Percentiles rank a stretch among this genome's conserved stretches.
These are phyloP conservation scores for Macropis europaea DNA, from an alignment of 2,888 invertebrate genomes.

Conservation along the genomic window DNA sequence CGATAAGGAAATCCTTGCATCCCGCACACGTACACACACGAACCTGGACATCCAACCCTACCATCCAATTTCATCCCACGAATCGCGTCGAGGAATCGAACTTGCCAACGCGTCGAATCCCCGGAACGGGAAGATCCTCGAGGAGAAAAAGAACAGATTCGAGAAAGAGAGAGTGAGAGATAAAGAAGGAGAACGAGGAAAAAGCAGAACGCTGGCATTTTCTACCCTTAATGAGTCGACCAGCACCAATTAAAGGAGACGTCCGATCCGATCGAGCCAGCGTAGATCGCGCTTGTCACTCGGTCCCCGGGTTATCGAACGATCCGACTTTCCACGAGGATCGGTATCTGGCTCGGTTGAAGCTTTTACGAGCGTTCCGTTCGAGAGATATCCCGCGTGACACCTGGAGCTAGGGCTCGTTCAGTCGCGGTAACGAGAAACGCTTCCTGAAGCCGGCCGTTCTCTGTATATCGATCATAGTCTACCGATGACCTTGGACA, in stretches of 20 bases:
- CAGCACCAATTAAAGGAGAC: conserved; percentile 57
- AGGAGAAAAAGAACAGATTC: neutral
- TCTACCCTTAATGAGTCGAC: conserved; percentile 50
- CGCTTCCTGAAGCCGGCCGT: conserved; percentile 40
- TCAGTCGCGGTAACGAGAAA: conserved; percentile 52
- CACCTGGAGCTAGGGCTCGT: conserved; percentile 39
- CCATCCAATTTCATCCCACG: neutral
- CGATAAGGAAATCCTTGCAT: conserved; percentile 25
- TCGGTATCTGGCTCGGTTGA: conserved; percentile 44
- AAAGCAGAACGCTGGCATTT: neutral
- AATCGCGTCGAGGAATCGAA: conserved; percentile 28
- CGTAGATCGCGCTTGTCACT: conserved; percentile 52
- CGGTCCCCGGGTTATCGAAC: conserved; percentile 40
- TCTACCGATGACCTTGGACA: conserved; percentile 48
- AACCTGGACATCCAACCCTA: conserved; percentile 1
- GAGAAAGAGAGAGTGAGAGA: neutral
- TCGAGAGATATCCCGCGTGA: conserved; percentile 40
- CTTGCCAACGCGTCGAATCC: conserved; percentile 4
- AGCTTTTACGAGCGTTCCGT: conserved; percentile 37
- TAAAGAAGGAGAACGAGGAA: neutral
- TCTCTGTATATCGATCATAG: conserved; percentile 52
- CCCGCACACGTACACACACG: neutral
- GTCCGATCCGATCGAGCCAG: conserved; percentile 38
- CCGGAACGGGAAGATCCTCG: neutral
- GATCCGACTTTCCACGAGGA: conserved; percentile 52